Base-by-base conservation (phyloP, 2,113 vertebrate species). In the Grantiella picta region DNA sequence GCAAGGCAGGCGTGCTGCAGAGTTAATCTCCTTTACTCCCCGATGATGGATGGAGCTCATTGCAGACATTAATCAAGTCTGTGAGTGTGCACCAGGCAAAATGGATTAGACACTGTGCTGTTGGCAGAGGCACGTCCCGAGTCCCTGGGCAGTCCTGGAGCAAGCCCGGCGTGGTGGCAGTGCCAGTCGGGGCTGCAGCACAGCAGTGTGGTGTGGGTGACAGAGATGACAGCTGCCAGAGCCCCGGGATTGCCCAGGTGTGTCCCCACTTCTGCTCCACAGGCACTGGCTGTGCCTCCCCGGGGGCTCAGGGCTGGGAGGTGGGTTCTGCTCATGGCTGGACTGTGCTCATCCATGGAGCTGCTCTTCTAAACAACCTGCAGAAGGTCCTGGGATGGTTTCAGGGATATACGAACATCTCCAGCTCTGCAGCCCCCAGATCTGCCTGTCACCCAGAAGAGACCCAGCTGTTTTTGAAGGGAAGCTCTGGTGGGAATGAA, bases 11-110 rank as follows among this genome's bases (percentile, higher is more conserved):
- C 81, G 5, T 78, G 85, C 90, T 87, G 89, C 25, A 4, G 57
- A 88, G 84, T 81, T 95, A 96, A 97, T 97, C 96, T 97, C 59
- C 91, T 96, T 96, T 95, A 40, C 82, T 96, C 86, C 90, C 52
- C 2, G 9, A 54, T 96, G 94, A 96, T 86, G 89, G 85, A 96
- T 95, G 92, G 85, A 83, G 87, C 93, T 97, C 73, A 35, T 92
- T 94, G 94, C 89, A 94, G 86, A 47, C 91, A 72, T 93, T 97
- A 97, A 97, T 97, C 94, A 92, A 97, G 80, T 86, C 85, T 83
- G 66, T 33, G 57, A 94, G 75, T 1, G 3, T 40, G 68, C 40
- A 80, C 73, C 4, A 1, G 69, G 77, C 56, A 94, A 93, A 94
- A 95, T 53, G 82, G 87, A 95, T 96, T 94, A 79, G 91, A 64